Evolutionary conservation across 2,113 vertebrate genomes (phyloP).

Genomic region (Xiphophorus couchianus): DNA sequence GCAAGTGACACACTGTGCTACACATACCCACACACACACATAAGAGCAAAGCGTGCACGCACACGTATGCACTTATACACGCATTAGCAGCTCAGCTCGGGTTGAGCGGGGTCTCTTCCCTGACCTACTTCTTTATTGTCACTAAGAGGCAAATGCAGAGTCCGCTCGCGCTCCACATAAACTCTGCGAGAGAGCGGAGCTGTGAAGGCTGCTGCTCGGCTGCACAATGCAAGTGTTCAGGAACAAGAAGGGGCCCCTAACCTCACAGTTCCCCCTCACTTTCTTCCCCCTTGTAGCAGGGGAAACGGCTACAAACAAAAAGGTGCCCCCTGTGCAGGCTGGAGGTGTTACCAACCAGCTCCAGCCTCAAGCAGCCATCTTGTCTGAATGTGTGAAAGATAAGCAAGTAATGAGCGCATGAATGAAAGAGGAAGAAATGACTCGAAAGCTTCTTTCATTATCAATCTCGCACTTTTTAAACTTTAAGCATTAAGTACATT

Average conservation of each 20-base stretch:
- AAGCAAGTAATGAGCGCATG: slow-evolving; percentile 10
- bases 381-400: slow-evolving; percentile 47
- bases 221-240: slow-evolving; percentile 31
- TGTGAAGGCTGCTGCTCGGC: slow-evolving; percentile 4
- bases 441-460: neutral
- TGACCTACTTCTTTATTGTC: slow-evolving; percentile 77
- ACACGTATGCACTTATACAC: neutral
- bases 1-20: slow-evolving; percentile 55
- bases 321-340: slow-evolving; percentile 47
- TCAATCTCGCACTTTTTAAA: neutral
- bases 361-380: slow-evolving; percentile 67
- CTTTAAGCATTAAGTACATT: neutral
- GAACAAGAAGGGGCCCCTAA: slow-evolving; percentile 33
- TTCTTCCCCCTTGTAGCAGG: slow-evolving; percentile 39
- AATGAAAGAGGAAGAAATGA: neutral
- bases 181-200: slow-evolving; percentile 29
- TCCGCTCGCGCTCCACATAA: slow-evolving; percentile 32
- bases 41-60: slow-evolving; percentile 4
- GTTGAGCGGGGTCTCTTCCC: slow-evolving; percentile 59
- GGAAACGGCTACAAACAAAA: slow-evolving; percentile 38
- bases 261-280: slow-evolving; percentile 2
- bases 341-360: slow-evolving; percentile 69
- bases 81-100: slow-evolving; percentile 42
- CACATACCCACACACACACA: slow-evolving; percentile 42
- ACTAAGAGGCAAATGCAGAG: slow-evolving; percentile 38